These are phyloP conservation scores for Hemitrygon akajei DNA, from an alignment of 2,797 vertebrate species.

Conservation along the genomic window DNA sequence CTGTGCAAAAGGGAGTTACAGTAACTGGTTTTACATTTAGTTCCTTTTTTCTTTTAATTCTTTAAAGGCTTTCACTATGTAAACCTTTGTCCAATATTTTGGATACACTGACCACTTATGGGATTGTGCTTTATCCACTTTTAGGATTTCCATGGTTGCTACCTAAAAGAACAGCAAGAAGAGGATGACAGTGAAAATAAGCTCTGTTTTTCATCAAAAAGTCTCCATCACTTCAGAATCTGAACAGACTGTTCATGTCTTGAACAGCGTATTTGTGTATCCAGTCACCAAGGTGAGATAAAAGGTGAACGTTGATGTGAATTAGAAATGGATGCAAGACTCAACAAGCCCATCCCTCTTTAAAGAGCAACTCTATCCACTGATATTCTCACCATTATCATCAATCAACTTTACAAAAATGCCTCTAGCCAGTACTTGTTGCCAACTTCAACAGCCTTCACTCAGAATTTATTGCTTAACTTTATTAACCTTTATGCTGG, in stretches of 20 bases:
- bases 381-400: background rate
- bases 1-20: background rate
- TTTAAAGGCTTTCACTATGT: background rate
- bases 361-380: background rate
- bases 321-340: background rate
- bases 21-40: background rate
- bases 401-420: background rate
- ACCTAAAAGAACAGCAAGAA: background rate
- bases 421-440: background rate
- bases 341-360: background rate
- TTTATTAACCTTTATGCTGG: background rate
- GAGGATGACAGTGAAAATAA: background rate
- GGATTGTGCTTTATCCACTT: background rate
- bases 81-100: background rate
- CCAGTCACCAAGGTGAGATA: background rate
- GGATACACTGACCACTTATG: background rate
- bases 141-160: background rate
- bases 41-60: background rate
- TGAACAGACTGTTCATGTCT: background rate
- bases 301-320: background rate
- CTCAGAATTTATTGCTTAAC: background rate
- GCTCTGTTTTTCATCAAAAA: background rate
- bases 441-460: background rate
- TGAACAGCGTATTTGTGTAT: background rate
- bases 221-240: background rate